phyloP scores from a whole-genome alignment of 2,797 vertebrate species.

The Cyclopterus lumpus region DNA sequence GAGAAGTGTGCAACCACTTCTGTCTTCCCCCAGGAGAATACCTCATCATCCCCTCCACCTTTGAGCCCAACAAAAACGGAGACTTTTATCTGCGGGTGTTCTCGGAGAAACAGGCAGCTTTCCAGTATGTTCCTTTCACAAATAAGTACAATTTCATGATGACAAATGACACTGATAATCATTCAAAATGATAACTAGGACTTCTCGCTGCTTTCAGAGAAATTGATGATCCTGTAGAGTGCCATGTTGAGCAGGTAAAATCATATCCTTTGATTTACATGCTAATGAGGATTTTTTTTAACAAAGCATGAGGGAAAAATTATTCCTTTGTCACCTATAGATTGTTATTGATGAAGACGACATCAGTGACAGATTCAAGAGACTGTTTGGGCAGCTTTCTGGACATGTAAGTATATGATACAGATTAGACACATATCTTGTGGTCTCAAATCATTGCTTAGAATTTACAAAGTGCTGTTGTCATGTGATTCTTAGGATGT shows the following conservation, averaged over 20 bases:
- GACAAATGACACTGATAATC: not conserved
- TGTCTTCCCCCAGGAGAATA: constrained; percentile 83
- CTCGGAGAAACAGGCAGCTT: constrained; percentile 79
- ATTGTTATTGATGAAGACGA: constrained; percentile 83
- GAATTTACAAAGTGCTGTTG: not conserved
- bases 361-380: constrained; percentile 84
- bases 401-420: constrained; percentile 81
- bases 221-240: constrained; percentile 88
- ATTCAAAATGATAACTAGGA: not conserved
- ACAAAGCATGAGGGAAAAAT: not conserved
- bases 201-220: constrained; percentile 76
- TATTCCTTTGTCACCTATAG: constrained; percentile 58
- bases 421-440: not conserved
- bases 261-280: not conserved
- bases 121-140: constrained; percentile 66
- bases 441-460: not conserved
- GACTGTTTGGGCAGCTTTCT: constrained; percentile 86
- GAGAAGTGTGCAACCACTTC: constrained; percentile 76
- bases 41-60: constrained; percentile 83
- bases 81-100: constrained; percentile 84
- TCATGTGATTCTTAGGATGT: constrained; percentile 79
- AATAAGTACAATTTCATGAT: not conserved
- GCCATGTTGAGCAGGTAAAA: constrained; percentile 72
- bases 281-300: not conserved
- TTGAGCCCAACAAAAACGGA: constrained; percentile 77